Percentiles rank a stretch among this genome's conserved stretches.
These are phyloP conservation scores for Eulemur rubriventer DNA, from an alignment of 2,797 vertebrate genomes.

Conservation along the genomic window DNA sequence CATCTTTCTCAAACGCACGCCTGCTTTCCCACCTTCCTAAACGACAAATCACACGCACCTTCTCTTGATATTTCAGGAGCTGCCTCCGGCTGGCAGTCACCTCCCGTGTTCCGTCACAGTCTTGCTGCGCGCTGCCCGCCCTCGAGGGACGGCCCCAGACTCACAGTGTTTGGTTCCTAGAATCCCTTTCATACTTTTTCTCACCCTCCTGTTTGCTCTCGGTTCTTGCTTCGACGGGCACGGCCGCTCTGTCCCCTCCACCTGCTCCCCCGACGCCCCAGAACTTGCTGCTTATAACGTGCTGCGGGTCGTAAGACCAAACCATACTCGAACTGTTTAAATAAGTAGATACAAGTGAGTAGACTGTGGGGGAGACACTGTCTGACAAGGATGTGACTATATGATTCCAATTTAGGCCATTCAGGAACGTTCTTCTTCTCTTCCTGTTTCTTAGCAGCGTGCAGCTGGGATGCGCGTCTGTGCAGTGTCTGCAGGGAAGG, in stretches of 20 bases:
- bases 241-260: not conserved
- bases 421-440: not conserved
- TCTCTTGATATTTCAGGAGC: not conserved
- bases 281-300: not conserved
- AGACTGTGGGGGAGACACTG: not conserved
- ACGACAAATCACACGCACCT: accelerated
- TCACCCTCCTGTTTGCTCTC: not conserved
- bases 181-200: not conserved
- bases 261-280: not conserved
- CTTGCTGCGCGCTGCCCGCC: accelerated
- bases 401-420: no score
- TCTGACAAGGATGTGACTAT: not conserved
- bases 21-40: not conserved
- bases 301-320: not conserved
- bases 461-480: not conserved
- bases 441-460: not conserved
- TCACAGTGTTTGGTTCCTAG: accelerated
- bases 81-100: accelerated
- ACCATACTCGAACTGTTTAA: no score
- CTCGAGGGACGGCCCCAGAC: not conserved
- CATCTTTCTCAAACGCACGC: not conserved
- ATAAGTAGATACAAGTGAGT: not conserved
- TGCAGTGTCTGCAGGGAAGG: no score
- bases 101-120: accelerated
- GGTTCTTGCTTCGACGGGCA: not conserved